Evolutionary conservation across 2,113 vertebrate genomes (phyloP), one percentile per base, ranked within the genome.

Genomic region (Trichechus manatus): DNA sequence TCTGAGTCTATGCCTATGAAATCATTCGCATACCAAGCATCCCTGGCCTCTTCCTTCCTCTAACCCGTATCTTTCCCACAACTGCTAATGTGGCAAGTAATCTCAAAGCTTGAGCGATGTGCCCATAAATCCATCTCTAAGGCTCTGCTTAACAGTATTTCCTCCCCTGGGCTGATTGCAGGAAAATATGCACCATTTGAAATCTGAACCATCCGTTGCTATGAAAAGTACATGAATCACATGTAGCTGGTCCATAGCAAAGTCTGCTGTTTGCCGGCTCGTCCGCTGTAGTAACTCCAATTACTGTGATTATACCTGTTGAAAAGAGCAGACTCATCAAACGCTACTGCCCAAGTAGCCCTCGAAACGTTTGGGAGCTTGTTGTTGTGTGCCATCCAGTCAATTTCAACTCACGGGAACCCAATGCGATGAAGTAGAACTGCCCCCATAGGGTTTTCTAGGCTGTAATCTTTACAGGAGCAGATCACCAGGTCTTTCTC

Each of bases 211-310:
- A 70, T 93, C n/a, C 0, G 0, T 78, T 91, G 68, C 33, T 61
- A 79, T 90, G 89, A 89, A 87, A 96, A 91, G 27, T 7, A 56
- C 22, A 94, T 90, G 64, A 96, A 95, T 95, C 88, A 95, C 85
- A 90, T 68, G 14, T 5, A 89, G 47, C 59, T 70, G 47, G 59
- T n/a, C 82, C 74, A 63, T 70, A 50, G 44, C 61, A 42, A 59
- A 72, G 15, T 66, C 50, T 29, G 2, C 5, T 4, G 2, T n/a
- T 86, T 39, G 31, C n/a, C 36, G 72, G 44, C 6, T 92, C 15
- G 19, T 44, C 9, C 39, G 33, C 11, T 53, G 25, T 9, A 66
- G 47, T 63, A 95, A 79, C 5, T 56, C 25, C 89, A 96, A 68
- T 42, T 78, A 83, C 33, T 63, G 5, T 31, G 77, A 63, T 77